Base-by-base conservation (phyloP, 2,797 vertebrate species). In the Darevskia nairensis region DNA sequence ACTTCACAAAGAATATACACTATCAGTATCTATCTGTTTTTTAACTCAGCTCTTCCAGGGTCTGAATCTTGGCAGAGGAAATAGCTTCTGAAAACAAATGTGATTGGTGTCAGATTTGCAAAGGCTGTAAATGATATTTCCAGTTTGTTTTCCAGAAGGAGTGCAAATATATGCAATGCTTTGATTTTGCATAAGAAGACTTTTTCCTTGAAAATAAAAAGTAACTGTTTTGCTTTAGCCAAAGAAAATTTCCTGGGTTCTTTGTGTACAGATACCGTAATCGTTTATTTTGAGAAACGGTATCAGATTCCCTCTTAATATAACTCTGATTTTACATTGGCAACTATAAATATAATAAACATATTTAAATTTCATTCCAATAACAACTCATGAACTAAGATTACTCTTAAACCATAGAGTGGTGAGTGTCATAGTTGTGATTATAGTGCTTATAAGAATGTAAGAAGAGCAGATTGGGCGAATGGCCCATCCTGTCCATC, bases 261-360 rank as follows among this genome's bases (percentile, higher is more conserved):
- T 59, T 59, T 71, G 35, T 80, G 50, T 61, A 59, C 46, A 84
- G 39, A 61, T 79, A n/a, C n/a, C n/a, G n/a, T n/a, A 21, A 78
- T 10, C 3, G 3, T 9, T 78, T 78, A 32, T 69, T 2, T 35
- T 39, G 76, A 82, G 61, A 41, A 35, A 46, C 23, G 50, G 29
- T 2, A 64, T 8, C 55, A 61, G 27, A 80, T 87, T 74, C 27
- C 7, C 27, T n/a, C 25, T 64, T 61, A 74, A 74, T 32, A 35
- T 50, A 46, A 76, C 2, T 10, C 39, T 76, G 72, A 72, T 82
- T 25, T 82, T 11, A 27, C 55, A 75, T n/a, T 66, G 55, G 46
- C 72, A 74, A 25, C 29, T 82, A 41, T 87, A 76, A 50, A 77
- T 66, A 76, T 88, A 61, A 82, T 46, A 77, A 82, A 50, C 19